A percentile compares a stretch with the other conserved stretches of the same genome.
phyloP scores from a whole-genome alignment of 2,888 invertebrate species.

The Theodoxus fluviatilis region DNA sequence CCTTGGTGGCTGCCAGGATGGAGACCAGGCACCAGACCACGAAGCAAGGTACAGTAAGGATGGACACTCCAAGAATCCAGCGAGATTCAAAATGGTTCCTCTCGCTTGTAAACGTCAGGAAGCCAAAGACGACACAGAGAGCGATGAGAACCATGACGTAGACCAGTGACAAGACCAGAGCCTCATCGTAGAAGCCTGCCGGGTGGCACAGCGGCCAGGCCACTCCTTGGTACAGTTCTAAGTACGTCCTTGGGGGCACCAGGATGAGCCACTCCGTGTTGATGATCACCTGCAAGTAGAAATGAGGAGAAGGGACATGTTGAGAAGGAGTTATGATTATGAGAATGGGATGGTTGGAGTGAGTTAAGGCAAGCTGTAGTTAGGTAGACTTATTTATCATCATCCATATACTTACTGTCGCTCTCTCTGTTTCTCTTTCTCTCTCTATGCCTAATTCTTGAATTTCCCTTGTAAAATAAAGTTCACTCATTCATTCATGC shows the following conservation, averaged over 20 bases:
- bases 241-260: constrained; percentile 50
- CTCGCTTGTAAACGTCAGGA: constrained; percentile 59
- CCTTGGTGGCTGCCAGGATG: constrained; percentile 52
- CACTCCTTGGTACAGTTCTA: constrained; percentile 49
- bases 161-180: constrained; percentile 64
- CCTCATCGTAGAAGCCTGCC: constrained; percentile 61
- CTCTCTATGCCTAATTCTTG: too few relatives aligned
- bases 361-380: too few relatives aligned
- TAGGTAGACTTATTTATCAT: too few relatives aligned
- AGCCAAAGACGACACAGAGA: constrained; percentile 62
- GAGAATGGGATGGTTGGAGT: too few relatives aligned
- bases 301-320: too few relatives aligned
- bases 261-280: constrained; percentile 66
- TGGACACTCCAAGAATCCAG: constrained; percentile 64
- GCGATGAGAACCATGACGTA: constrained; percentile 66
- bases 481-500: too few relatives aligned
- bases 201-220: constrained; percentile 62
- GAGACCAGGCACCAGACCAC: constrained; percentile 64
- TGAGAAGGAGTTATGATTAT: too few relatives aligned
- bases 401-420: too few relatives aligned
- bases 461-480: too few relatives aligned
- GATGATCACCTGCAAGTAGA: constrained; percentile 66
- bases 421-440: too few relatives aligned
- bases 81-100: constrained; percentile 65
- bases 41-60: constrained; percentile 62